Conservation (phyloP, 2,113 vertebrate species). For the Electrona antarctica region DNA sequence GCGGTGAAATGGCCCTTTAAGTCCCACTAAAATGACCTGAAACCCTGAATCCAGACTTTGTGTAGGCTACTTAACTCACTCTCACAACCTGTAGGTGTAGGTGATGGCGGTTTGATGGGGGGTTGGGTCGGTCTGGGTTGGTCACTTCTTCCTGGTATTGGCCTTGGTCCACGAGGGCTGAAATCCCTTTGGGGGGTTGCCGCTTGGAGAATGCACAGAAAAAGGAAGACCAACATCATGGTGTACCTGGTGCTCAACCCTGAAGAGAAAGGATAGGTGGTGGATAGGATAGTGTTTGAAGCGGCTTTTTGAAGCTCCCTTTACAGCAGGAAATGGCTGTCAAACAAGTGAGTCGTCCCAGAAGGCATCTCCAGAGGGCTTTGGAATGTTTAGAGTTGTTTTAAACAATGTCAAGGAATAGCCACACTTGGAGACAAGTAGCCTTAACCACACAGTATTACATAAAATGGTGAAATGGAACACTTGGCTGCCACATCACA, state of each 20-base stretch:
- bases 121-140: not conserved
- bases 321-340: slow-evolving; percentile 60
- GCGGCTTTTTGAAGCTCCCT: slow-evolving; percentile 1
- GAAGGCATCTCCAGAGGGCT: slow-evolving; percentile 38
- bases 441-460: slow-evolving; percentile 12
- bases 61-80: slow-evolving; percentile 44
- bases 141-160: slow-evolving; percentile 49
- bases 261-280: slow-evolving; percentile 8
- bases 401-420: slow-evolving; percentile 47
- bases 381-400: slow-evolving; percentile 56
- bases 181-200: slow-evolving; percentile 29
- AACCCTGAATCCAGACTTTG: not conserved
- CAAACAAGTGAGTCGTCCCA: slow-evolving; percentile 57
- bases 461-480: slow-evolving; percentile 3
- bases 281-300: not conserved
- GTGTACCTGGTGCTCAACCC: slow-evolving; percentile 4
- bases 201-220: slow-evolving; percentile 54
- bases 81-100: slow-evolving; percentile 41
- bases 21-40: no score
- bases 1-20: no score
- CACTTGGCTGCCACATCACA: not conserved
- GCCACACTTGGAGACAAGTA: not conserved
- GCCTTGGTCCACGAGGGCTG: slow-evolving; percentile 47
- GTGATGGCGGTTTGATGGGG: not conserved
- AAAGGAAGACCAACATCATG: slow-evolving; percentile 54